phyloP scores from a whole-genome alignment of 2,888 invertebrate species.

The Tenthredo mesomela region DNA sequence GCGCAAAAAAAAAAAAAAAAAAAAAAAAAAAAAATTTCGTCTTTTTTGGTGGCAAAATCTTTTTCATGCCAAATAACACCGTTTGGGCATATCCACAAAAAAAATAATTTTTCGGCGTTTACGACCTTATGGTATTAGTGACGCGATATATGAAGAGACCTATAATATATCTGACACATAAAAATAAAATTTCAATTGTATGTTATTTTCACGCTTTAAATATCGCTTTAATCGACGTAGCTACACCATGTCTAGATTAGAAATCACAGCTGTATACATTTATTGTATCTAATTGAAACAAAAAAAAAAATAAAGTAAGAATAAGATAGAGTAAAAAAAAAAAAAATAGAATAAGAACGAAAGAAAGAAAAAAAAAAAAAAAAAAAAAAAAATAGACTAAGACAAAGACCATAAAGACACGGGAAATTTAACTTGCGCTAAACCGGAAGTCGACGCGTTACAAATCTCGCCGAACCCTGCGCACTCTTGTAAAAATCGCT shows the following conservation, averaged over 20 bases:
- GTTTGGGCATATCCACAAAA: too few species aligned
- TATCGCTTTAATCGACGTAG: background rate
- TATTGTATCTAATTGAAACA: background rate
- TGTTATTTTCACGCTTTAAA: background rate
- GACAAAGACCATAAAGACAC: background rate
- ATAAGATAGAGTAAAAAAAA: background rate
- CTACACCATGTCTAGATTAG: background rate
- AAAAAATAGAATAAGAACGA: too few species aligned
- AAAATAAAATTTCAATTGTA: background rate
- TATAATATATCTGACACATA: background rate
- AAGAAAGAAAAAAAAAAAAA: background rate
- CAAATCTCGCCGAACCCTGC: background rate
- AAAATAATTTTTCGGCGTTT: too few species aligned
- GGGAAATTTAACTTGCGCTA: background rate
- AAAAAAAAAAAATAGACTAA: background rate
- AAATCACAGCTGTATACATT: background rate
- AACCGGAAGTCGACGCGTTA: conserved; percentile 8
- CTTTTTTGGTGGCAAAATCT: too few species aligned
- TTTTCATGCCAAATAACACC: too few species aligned
- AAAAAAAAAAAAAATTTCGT: too few species aligned
- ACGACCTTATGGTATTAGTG: too few species aligned
- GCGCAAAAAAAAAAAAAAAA: too few species aligned
- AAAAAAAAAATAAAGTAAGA: background rate
- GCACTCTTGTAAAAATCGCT: background rate
- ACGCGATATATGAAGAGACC: too few species aligned